Base-by-base conservation (phyloP, 2,888 invertebrate species). In the Phyllotreta cruciferae region DNA sequence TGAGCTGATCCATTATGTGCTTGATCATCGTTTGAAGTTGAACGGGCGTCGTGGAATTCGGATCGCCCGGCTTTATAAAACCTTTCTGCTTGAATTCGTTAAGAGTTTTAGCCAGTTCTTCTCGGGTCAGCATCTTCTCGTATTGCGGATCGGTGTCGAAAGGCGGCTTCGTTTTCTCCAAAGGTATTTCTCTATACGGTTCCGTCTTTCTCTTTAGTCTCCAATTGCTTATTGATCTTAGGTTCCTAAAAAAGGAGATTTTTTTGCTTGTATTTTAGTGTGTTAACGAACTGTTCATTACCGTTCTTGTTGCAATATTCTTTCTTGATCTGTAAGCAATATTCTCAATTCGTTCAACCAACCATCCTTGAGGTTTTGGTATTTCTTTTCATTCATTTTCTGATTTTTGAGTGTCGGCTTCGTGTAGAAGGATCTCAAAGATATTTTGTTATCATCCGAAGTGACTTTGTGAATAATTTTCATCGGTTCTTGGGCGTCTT, bases 281-380 rank as follows among this genome's bases (percentile, higher is more conserved):
- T 37, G 6, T 45, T 13, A 60, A 45, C n/a, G n/a, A n/a, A n/a
- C n/a, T n/a, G n/a, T n/a, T n/a, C n/a, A n/a, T 81, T 79, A 89
- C 89, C 85, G 86, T 76, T 84, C 83, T 63, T 83, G 85, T 73
- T 89, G 88, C 56, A 89, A 74, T 66, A 84, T 83, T 70, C 82
- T 83, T 50, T 87, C 85, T 71, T 86, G 85, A 54, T 81, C 82
- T 4, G 74, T 80, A 47, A 88, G 74, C 64, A 87, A 74, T 34
- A 86, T 83, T 75, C 83, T 86, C 11, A 86, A 82, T 74, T 86
- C 87, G 65, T 83, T 83, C 64, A 86, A 72, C 77, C 86, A 85
- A 36, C 83, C 70, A 11, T 86, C 83, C 74, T 79, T 83, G 4
- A 85, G 71, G 64, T 80, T 79, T 34, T 75, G 80, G 35, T 82